phyloP scores from a whole-genome alignment of 2,888 invertebrate species.

The Eupithecia abbreviata region DNA sequence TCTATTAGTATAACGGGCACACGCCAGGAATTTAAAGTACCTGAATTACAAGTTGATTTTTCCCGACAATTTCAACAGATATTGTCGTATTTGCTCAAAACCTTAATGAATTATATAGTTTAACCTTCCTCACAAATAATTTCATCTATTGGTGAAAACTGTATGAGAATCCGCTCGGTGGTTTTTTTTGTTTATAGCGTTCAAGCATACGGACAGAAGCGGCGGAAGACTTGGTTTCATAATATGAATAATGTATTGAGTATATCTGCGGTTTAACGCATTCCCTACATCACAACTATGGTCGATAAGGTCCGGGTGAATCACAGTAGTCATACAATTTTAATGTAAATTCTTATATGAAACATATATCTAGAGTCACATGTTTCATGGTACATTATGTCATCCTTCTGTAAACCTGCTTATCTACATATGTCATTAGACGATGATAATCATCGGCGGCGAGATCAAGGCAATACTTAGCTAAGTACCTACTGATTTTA shows the following conservation, averaged over 20 bases:
- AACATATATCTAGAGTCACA: not conserved
- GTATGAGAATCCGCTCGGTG: not conserved
- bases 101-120: not conserved
- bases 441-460: slow-evolving; percentile 40
- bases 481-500: slow-evolving; percentile 34
- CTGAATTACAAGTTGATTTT: not conserved
- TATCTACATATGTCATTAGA: slow-evolving; percentile 16
- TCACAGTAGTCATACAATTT: not conserved
- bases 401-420: not conserved
- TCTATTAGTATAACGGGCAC: not conserved
- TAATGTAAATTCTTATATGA: not conserved
- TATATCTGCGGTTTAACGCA: not conserved
- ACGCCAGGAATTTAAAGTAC: not conserved
- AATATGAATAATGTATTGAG: not conserved
- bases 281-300: not conserved
- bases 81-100: not conserved
- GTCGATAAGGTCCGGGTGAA: not conserved
- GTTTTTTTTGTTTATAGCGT: not conserved
- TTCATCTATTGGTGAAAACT: not conserved
- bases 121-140: not conserved
- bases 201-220: not conserved
- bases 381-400: not conserved
- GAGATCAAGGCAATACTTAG: slow-evolving; percentile 58
- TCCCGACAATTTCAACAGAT: not conserved
- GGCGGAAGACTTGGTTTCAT: not conserved